Base-by-base conservation (phyloP, 2,113 vertebrate species). In the Agapornis roseicollis region DNA sequence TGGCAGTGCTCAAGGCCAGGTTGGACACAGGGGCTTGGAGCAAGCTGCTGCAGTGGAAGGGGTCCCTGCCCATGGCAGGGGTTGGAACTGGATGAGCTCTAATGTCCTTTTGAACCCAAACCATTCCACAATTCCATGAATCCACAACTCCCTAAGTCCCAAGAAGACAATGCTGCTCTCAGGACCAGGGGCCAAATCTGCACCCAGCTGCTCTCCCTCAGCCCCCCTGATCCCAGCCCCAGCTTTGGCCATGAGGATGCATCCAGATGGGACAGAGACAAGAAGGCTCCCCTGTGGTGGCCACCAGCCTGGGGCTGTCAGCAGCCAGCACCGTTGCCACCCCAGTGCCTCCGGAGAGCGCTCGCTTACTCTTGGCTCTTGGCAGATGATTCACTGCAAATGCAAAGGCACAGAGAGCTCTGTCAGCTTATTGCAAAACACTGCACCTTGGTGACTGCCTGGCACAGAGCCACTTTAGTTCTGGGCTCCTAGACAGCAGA, bases 391-490 rank as follows among this genome's bases (percentile, higher is more conserved):
- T 96, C 96, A 94, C 41, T 52, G 20, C 28, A 82, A 76, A 93
- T 92, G 79, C 76, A 94, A 90, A 93, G 49, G 58, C 13, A 4
- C 47, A 44, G 68, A 80, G 27, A 2, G 5, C 90, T 93, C 79
- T 60, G 52, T 90, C 77, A 78, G 72, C 71, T 49, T 33, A 3
- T 86, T 90, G 96, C 91, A 90, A 94, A 95, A 95, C 49, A 66
- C 9, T 22, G 31, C 46, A 37, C 65, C 74, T 78, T 65, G 28
- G 74, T 19, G 44, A 69, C 74, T 55, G 39, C 41, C 56, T 93
- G 53, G 74, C 88, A 41, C 53, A 35, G 18, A 82, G 79, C 66
- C 46, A 73, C 60, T 49, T 70, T 5, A 16, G 52, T 68, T 17
- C 66, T 24, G 23, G 44, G 66, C 68, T 88, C 37, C 58, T 41